phyloP scores from a whole-genome alignment of 2,888 invertebrate species.

The Lithophane socia region DNA sequence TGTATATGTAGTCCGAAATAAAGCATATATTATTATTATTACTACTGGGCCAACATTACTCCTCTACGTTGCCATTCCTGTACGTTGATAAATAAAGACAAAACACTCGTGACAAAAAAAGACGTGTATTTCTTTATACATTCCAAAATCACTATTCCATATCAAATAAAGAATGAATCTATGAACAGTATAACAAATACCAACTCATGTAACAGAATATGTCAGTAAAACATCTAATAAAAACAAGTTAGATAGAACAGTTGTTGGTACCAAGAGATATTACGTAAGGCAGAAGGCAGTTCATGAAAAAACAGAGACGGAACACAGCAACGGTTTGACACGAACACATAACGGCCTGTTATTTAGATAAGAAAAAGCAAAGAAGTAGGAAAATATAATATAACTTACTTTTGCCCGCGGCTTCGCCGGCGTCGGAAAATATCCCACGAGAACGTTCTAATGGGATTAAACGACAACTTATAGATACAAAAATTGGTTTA shows the following conservation, averaged over 20 bases:
- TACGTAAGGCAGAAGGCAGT: constrained; percentile 25
- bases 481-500: too few relatives aligned
- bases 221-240: constrained; percentile 26
- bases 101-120: neutral
- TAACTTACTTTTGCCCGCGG: too few relatives aligned
- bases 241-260: constrained; percentile 11
- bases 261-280: constrained; percentile 29
- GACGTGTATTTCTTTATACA: neutral
- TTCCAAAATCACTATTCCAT: neutral
- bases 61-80: too few relatives aligned
- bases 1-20: too few relatives aligned
- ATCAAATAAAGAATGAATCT: neutral
- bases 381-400: constrained; percentile 10
- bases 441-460: too few relatives aligned
- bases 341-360: constrained; percentile 44
- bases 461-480: too few relatives aligned
- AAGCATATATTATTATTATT: too few relatives aligned
- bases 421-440: too few relatives aligned
- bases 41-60: too few relatives aligned
- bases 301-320: constrained; percentile 36
- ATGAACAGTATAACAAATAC: constrained; percentile 19
- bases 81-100: neutral
- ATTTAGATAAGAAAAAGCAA: constrained; percentile 48
- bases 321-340: constrained; percentile 33
- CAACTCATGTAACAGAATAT: constrained; percentile 14